phyloP scores from a whole-genome alignment of 1,140 invertebrate species.

The fruit fly (Drosophila melanogaster) region DNA sequence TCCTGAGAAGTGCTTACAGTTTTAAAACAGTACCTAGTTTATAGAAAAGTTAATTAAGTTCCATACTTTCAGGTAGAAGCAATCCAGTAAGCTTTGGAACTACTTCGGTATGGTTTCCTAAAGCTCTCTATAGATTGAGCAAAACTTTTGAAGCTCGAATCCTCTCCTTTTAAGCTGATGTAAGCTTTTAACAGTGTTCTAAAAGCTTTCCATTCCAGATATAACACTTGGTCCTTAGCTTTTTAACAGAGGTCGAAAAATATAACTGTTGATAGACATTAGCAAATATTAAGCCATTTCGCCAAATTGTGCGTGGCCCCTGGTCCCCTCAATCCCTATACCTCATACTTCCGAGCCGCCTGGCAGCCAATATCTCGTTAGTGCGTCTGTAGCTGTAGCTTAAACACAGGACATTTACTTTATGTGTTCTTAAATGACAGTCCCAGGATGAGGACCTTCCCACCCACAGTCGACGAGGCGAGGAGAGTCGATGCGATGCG shows the following conservation, averaged over 20 bases:
- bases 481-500: too few relatives aligned
- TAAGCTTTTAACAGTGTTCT: not conserved
- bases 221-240: conserved; percentile 5
- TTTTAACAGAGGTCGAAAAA: conserved; percentile 15
- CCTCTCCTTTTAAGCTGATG: not conserved
- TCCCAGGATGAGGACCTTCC: conserved; percentile 22
- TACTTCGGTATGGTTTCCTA: too few relatives aligned
- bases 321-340: not conserved
- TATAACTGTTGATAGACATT: conserved; percentile 33
- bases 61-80: not conserved
- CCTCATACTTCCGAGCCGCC: not conserved
- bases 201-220: not conserved
- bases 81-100: not conserved
- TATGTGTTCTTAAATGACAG: conserved; percentile 77
- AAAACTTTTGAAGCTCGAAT: not conserved
- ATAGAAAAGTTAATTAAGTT: not conserved
- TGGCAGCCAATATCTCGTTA: conserved; percentile 53
- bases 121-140: not conserved
- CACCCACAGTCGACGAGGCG: conserved; percentile 7
- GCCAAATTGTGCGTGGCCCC: conserved; percentile 48
- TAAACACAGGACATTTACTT: conserved; percentile 76
- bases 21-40: not conserved
- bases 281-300: conserved; percentile 12
- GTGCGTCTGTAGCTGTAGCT: conserved; percentile 48
- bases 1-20: too few relatives aligned